Percentiles rank a stretch among this genome's conserved stretches.
phyloP scores from a whole-genome alignment of 1,140 invertebrate species.

The Chlorops oryzae region DNA sequence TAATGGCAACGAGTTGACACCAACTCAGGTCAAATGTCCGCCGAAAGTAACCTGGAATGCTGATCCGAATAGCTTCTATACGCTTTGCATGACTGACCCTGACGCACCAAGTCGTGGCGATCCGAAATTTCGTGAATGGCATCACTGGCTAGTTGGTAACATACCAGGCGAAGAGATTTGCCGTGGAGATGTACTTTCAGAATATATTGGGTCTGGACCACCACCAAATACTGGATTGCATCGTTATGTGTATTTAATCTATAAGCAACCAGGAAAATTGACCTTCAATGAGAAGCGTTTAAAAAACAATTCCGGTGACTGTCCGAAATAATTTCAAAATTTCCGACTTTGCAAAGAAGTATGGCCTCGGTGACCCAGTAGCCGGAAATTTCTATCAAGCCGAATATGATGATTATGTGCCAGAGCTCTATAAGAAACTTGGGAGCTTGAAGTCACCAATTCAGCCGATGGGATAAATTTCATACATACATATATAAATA shows the following conservation, averaged over 20 bases:
- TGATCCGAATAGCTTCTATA: constrained; percentile 61
- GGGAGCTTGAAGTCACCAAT: too few relatives aligned
- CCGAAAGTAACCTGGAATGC: constrained; percentile 62
- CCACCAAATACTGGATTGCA: constrained; percentile 78
- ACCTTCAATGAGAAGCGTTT: constrained; percentile 36
- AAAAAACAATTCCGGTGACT: constrained; percentile 62
- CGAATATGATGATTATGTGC: constrained; percentile 87
- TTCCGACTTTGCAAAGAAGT: constrained; percentile 59
- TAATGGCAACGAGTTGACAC: constrained; percentile 61
- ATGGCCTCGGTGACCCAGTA: constrained; percentile 74
- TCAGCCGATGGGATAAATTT: too few relatives aligned
- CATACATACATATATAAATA: too few relatives aligned
- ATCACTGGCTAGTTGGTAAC: constrained; percentile 90
- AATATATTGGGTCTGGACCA: constrained; percentile 82
- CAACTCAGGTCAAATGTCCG: constrained; percentile 64
- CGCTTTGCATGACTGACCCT: constrained; percentile 61
- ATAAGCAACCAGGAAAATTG: constrained; percentile 60
- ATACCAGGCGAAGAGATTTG: constrained; percentile 72
- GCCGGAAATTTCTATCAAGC: constrained; percentile 89
- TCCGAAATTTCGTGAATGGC: constrained; percentile 79
- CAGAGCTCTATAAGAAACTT: constrained; percentile 47
- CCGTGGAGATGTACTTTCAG: constrained; percentile 68
- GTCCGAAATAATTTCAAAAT: constrained; percentile 75
- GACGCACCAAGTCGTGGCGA: constrained; percentile 65
- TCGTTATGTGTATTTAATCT: constrained; percentile 84